A percentile compares a stretch with the other conserved stretches of the same genome.
Conservation (phyloP, 2,113 vertebrate species). For the Callipepla californica region DNA sequence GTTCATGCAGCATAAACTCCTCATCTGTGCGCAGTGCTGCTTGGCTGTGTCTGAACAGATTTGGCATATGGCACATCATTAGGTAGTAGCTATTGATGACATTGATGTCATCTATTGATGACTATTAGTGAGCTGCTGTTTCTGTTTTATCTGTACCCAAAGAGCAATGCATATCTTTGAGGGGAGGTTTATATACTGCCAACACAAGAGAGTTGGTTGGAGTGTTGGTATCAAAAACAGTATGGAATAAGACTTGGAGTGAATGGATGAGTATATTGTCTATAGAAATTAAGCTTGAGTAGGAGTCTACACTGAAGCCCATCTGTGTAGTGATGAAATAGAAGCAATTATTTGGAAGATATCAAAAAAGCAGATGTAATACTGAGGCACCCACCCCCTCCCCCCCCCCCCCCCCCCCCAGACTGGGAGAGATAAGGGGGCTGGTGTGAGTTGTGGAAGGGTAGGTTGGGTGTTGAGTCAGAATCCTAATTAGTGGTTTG, state of each 20-base stretch:
- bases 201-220: background rate
- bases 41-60: slow-evolving; percentile 7
- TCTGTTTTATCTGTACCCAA: slow-evolving; percentile 32
- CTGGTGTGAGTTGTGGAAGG: accelerated
- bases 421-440: background rate
- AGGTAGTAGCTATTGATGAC: slow-evolving; percentile 10
- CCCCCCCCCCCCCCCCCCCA: background rate
- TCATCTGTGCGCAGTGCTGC: background rate
- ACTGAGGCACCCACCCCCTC: background rate
- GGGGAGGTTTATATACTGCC: background rate
- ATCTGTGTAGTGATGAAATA: background rate
- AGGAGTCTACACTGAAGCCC: background rate
- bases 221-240: background rate
- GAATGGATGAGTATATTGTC: background rate
- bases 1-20: background rate
- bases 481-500: background rate
- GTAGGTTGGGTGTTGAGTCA: background rate
- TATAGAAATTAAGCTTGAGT: background rate
- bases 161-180: background rate
- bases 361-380: background rate
- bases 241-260: background rate
- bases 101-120: no score
- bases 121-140: background rate
- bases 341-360: background rate
- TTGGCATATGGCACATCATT: slow-evolving; percentile 47